These are phyloP conservation scores for Apamea epomidion DNA, from an alignment of 2,888 invertebrate species.

Conservation along the genomic window DNA sequence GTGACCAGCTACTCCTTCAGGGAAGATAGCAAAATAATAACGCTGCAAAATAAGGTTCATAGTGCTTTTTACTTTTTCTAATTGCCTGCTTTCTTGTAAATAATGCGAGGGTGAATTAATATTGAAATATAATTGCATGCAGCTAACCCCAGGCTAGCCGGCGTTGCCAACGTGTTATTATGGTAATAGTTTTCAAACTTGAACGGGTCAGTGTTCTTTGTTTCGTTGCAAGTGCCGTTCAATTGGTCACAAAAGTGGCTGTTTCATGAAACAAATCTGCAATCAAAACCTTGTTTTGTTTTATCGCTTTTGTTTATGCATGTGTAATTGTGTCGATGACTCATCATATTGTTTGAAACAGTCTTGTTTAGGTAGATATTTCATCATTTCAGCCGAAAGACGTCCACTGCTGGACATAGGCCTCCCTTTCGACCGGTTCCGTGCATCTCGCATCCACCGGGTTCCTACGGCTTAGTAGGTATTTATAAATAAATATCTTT, in stretches of 20 bases:
- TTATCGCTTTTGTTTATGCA: constrained; percentile 18
- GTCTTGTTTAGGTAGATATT: neutral
- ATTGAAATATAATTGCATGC: constrained; percentile 85
- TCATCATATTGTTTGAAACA: neutral
- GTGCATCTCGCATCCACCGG: too few species aligned
- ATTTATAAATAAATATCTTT: neutral
- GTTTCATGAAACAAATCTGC: constrained; percentile 67
- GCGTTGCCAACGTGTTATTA: constrained; percentile 80
- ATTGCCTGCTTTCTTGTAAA: constrained; percentile 68
- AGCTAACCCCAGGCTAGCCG: constrained; percentile 65
- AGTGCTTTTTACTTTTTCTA: constrained; percentile 59
- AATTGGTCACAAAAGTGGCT: constrained; percentile 72
- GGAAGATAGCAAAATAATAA: constrained; percentile 51
- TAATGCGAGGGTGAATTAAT: constrained; percentile 77
- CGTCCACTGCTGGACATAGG: too few species aligned
- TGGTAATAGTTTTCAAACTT: constrained; percentile 83
- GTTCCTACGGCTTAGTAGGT: too few species aligned
- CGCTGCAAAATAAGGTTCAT: constrained; percentile 29
- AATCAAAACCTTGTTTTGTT: constrained; percentile 39
- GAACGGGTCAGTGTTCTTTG: constrained; percentile 81
- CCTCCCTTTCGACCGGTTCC: too few species aligned
- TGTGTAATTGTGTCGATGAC: constrained; percentile 9
- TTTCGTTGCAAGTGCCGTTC: constrained; percentile 77
- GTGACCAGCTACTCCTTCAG: constrained; percentile 43
- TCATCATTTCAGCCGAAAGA: too few species aligned